phyloP scores from a whole-genome alignment of 2,113 vertebrate genomes.

The Glaucidium brasilianum region DNA sequence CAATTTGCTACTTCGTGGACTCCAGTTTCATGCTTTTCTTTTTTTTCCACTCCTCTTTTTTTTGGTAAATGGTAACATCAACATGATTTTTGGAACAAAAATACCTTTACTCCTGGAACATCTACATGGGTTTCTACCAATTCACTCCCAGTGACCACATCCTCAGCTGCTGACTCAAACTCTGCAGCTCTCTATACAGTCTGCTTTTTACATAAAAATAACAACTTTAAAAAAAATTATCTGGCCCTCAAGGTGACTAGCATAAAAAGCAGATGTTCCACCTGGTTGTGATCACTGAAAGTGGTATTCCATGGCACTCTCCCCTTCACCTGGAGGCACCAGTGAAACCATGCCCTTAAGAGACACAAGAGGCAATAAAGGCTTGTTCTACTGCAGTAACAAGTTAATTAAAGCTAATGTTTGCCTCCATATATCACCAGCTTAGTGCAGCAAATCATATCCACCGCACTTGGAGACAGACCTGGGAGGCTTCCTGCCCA shows the following conservation, averaged over 20 bases:
- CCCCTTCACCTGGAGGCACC: neutral
- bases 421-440: neutral
- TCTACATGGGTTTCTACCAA: neutral
- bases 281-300: neutral
- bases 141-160: neutral
- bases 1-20: neutral
- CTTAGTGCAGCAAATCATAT: neutral
- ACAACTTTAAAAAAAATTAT: neutral
- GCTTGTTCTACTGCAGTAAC: neutral
- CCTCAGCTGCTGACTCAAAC: neutral
- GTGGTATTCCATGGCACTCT: neutral
- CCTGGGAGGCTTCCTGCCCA: neutral
- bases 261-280: neutral
- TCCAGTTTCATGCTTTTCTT: neutral
- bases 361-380: neutral
- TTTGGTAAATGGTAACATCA: neutral
- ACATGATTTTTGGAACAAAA: neutral
- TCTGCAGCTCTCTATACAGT: neutral
- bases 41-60: accelerated
- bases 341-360: neutral
- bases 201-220: neutral
- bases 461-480: neutral
- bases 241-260: neutral
- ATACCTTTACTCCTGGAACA: neutral
- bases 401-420: neutral